Conservation (phyloP, 2,113 vertebrate species). For the Sciurus niger region DNA sequence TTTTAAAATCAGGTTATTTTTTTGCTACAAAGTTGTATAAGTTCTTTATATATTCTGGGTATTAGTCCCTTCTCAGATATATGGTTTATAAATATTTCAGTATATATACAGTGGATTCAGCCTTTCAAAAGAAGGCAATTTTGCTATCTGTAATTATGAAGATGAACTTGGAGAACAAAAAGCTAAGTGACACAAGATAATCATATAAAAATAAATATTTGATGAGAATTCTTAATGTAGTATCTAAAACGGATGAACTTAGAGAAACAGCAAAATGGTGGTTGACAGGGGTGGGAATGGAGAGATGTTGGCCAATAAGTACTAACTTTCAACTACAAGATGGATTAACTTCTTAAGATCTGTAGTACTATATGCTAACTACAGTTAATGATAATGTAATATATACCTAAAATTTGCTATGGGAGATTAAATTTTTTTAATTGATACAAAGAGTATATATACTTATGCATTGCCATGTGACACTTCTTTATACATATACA, state of each 20-base stretch:
- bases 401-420: background rate
- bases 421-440: background rate
- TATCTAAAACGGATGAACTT: background rate
- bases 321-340: background rate
- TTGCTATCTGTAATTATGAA: background rate
- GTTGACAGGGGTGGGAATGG: background rate
- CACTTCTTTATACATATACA: background rate
- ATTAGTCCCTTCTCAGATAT: too few species aligned
- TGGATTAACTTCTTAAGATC: too few species aligned
- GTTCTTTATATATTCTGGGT: background rate
- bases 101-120: background rate
- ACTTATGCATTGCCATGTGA: background rate
- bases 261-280: too few species aligned
- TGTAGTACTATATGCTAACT: background rate
- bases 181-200: background rate
- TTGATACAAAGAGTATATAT: background rate
- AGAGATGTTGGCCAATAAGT: too few species aligned
- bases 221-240: background rate
- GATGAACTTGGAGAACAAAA: background rate
- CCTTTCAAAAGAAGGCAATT: background rate
- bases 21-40: background rate
- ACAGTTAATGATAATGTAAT: too few species aligned
- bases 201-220: background rate
- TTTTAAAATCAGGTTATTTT: background rate
- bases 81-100: background rate